phyloP scores from a whole-genome alignment of 2,888 invertebrate species.

The Drosophila lacicola region DNA sequence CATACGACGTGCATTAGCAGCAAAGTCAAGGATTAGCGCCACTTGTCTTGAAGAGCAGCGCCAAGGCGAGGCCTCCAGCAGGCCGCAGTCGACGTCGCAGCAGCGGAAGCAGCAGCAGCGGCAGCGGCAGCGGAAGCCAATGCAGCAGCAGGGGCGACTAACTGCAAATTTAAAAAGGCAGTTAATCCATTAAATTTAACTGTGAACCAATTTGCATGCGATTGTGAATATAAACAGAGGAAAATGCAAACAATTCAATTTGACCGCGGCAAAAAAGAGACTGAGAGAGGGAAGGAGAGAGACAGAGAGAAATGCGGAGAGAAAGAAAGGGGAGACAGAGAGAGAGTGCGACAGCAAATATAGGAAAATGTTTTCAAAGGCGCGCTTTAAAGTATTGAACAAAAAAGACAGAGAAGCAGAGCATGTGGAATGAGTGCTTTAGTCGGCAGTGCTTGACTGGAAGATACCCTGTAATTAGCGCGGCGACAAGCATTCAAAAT shows the following conservation, averaged over 20 bases:
- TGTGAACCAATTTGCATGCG: constrained; percentile 68
- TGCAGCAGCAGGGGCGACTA: constrained; percentile 4
- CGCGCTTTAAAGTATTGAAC: constrained; percentile 47
- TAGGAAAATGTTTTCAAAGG: background rate
- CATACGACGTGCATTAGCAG: constrained; percentile 80
- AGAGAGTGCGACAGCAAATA: background rate
- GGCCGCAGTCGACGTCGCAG: background rate
- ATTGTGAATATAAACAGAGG: constrained; percentile 9
- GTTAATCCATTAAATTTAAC: constrained; percentile 68
- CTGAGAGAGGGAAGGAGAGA: background rate
- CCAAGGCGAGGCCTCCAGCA: constrained; percentile 19
- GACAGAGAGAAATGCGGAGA: background rate
- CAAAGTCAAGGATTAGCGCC: constrained; percentile 80
- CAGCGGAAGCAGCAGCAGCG: background rate
- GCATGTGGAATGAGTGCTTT: background rate
- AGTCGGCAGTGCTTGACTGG: background rate
- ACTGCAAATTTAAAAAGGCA: constrained; percentile 54
- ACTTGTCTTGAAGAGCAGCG: constrained; percentile 72
- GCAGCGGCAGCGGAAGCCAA: background rate
- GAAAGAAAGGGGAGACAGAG: background rate
- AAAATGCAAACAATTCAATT: constrained; percentile 72
- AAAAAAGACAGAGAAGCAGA: background rate
- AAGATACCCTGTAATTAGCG: background rate
- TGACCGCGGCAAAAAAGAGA: constrained; percentile 37
- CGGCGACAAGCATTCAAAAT: no score